Base-by-base conservation (phyloP, 2,888 invertebrate genomes). In the Heliothis peltigera region DNA sequence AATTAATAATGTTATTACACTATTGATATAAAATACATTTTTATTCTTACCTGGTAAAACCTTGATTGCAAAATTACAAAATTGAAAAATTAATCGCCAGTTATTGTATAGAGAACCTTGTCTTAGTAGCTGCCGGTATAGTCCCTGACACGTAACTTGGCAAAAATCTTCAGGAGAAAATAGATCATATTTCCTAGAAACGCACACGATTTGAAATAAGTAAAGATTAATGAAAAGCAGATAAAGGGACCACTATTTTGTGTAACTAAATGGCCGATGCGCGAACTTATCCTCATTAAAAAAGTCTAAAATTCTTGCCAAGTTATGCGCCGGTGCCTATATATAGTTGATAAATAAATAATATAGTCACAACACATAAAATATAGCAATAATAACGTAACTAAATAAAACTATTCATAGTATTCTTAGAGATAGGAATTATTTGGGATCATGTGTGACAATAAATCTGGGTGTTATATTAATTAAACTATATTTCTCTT, bases 51-150 rank as follows among this genome's bases (percentile, higher is more conserved):
- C 43, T 54, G 4, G 28, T 58, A 53, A 28, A 64, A 17, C 17
- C 7, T 48, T 12, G n/a, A 58, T 58, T 53, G 12, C 54, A 55
- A 57, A 21, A 28, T 8, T 2, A 28, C 18, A 15, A 39, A n/a
- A n/a, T n/a, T 54, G 28, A 53, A 60, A 49, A 55, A 66, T 54
- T 51, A 56, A 63, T 58, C 61, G 19, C 48, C 54, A 53, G 58
- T n/a, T 32, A 42, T 71, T 54, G 25, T 46, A 62, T 43, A 62
- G 52, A 60, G 57, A 59, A 70, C 58, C 42, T 51, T 72, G 52
- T 67, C 61, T 73, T 69, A 69, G 35, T 54, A 79, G 78, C 79
- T 79, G 79, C 79, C 79, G 35, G 64, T 66, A 39, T n/a, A n/a
- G n/a, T n/a, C n/a, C n/a, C n/a, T n/a, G n/a, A n/a, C n/a, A n/a